Conservation (phyloP, 2,797 vertebrate genomes). For the Streptopelia turtur region DNA sequence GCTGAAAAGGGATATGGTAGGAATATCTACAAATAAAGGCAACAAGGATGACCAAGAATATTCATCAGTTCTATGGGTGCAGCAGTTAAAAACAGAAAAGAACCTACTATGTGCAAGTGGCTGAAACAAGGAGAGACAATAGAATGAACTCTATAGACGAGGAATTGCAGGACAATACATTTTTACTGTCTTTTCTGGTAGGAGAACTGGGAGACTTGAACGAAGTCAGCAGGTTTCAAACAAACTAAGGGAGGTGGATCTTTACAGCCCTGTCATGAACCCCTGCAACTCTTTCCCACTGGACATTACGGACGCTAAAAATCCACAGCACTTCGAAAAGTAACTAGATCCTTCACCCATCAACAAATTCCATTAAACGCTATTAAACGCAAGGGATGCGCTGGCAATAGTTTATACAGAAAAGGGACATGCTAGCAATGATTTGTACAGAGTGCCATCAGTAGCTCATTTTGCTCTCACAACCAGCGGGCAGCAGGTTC, state of each 20-base stretch:
- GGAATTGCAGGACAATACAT: neutral
- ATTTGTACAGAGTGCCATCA: neutral
- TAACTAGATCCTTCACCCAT: neutral
- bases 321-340: neutral
- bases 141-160: rapidly evolving
- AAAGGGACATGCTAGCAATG: neutral
- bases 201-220: neutral
- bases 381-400: neutral
- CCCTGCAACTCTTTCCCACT: neutral
- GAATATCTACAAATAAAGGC: neutral
- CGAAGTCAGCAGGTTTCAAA: neutral
- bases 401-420: neutral
- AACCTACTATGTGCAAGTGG: rapidly evolving
- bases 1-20: neutral
- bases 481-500: rapidly evolving
- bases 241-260: neutral
- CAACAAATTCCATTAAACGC: neutral
- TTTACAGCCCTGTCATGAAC: neutral
- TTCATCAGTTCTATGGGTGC: neutral
- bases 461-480: neutral
- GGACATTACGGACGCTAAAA: neutral
- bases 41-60: neutral
- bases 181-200: neutral
- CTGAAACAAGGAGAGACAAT: neutral
- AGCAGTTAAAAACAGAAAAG: neutral